A percentile compares a stretch with the other conserved stretches of the same genome.
Conservation (phyloP, 2,888 invertebrate species). For the Trissolcus japonicus region DNA sequence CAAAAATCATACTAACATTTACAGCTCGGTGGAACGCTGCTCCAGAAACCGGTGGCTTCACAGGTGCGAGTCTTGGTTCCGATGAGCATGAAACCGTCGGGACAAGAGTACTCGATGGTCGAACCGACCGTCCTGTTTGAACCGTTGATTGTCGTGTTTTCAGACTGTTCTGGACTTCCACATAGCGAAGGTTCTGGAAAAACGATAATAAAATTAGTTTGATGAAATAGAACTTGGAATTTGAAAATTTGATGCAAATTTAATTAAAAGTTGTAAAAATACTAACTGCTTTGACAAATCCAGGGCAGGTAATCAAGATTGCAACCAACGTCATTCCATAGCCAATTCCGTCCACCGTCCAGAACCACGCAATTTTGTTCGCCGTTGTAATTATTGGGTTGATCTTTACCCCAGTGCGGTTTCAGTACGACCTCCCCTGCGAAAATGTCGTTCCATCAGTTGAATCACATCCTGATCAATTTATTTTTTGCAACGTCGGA, state of each 20-base stretch:
- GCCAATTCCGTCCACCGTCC: constrained; percentile 92
- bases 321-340: constrained; percentile 96
- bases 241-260: not conserved
- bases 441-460: not conserved
- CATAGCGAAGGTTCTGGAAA: constrained; percentile 79
- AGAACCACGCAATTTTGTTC: constrained; percentile 96
- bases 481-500: no score
- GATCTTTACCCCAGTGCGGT: constrained; percentile 94
- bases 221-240: not conserved
- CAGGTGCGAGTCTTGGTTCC: constrained; percentile 85
- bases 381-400: constrained; percentile 96
- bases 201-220: not conserved
- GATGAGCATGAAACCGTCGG: constrained; percentile 87
- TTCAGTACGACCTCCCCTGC: constrained; percentile 86
- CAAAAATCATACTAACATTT: constrained; percentile 82
- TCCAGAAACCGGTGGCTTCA: constrained; percentile 88
- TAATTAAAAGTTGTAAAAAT: constrained; percentile 2
- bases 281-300: constrained; percentile 94
- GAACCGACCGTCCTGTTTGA: constrained; percentile 83
- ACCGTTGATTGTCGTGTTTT: constrained; percentile 89
- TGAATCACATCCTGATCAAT: no score
- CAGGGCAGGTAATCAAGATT: constrained; percentile 94
- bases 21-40: constrained; percentile 87
- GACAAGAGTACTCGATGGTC: constrained; percentile 85
- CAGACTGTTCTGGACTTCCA: constrained; percentile 90